phyloP scores from a whole-genome alignment of 2,113 vertebrate genomes.

The Gallinago paraguaiae region DNA sequence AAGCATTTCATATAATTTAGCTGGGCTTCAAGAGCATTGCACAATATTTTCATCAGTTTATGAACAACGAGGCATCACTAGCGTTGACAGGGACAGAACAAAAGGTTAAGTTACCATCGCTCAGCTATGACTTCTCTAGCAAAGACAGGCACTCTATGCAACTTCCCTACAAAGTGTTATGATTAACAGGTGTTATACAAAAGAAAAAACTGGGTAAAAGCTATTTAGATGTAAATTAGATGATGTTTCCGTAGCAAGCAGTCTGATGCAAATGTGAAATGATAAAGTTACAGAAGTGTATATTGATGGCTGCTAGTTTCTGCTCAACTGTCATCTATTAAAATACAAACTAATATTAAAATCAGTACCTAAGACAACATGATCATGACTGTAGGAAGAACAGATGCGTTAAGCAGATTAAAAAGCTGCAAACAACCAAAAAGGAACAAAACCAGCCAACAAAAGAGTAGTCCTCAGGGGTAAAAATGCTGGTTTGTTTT shows the following conservation, averaged over 20 bases:
- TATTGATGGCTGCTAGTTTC: not conserved
- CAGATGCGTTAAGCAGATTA: not conserved
- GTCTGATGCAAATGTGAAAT: not conserved
- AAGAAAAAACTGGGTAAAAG: not conserved
- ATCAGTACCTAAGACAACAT: rapidly evolving
- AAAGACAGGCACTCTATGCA: not conserved
- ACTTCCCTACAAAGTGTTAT: not conserved
- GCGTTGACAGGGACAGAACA: not conserved
- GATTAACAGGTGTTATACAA: conserved; percentile 55
- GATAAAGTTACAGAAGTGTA: not conserved
- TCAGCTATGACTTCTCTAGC: conserved; percentile 17
- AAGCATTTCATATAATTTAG: not conserved
- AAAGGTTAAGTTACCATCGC: conserved; percentile 34
- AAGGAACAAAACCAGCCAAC: not conserved
- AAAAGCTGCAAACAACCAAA: not conserved
- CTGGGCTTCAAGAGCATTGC: conserved; percentile 13
- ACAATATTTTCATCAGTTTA: not conserved
- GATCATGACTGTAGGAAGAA: not conserved
- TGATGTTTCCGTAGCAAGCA: conserved; percentile 34
- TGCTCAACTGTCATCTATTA: not conserved
- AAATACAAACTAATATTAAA: not conserved
- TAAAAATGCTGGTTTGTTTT: rapidly evolving
- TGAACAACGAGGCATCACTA: not conserved
- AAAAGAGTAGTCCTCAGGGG: not conserved
- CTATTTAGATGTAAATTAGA: conserved; percentile 43